Evolutionary conservation across 2,888 invertebrate genomes (phyloP).

Genomic region (Cephus runcator): DNA sequence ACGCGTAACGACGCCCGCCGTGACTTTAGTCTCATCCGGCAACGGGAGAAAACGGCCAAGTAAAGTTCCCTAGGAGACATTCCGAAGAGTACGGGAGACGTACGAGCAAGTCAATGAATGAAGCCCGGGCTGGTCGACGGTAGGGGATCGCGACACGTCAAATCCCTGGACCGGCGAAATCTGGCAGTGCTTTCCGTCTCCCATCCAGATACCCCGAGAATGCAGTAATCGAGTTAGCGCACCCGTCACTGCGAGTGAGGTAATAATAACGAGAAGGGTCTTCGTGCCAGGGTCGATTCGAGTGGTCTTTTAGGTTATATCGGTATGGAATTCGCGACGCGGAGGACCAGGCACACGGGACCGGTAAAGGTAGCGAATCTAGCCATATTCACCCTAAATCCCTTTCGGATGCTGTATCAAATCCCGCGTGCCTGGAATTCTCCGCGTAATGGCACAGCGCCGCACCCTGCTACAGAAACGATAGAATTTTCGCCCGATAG

Average conservation of each 20-base stretch:
- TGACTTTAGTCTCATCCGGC: background rate
- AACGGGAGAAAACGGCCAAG: background rate
- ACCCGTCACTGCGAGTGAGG: conserved; percentile 47
- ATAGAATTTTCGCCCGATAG: conserved; percentile 48
- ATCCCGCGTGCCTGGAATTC: conserved; percentile 59
- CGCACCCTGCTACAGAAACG: conserved; percentile 45
- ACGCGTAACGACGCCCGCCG: background rate
- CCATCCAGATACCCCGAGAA: conserved; percentile 26
- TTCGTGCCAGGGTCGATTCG: conserved; percentile 2
- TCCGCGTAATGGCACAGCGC: conserved; percentile 59
- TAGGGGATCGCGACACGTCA: background rate
- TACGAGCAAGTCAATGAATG: background rate
- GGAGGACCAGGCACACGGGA: background rate
- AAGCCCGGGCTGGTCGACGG: background rate
- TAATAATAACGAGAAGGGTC: conserved; percentile 37
- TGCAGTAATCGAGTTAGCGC: conserved; percentile 48
- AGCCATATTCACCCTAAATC: background rate
- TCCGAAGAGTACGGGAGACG: background rate
- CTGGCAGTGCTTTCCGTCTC: background rate
- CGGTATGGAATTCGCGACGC: conserved; percentile 1
- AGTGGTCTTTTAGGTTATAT: conserved; percentile 13
- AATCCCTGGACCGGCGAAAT: background rate
- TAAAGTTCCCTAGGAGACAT: background rate
- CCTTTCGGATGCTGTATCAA: conserved; percentile 39
- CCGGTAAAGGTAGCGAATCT: background rate